Conservation (phyloP, 2,888 invertebrate genomes). For the Andrena bicolor region DNA sequence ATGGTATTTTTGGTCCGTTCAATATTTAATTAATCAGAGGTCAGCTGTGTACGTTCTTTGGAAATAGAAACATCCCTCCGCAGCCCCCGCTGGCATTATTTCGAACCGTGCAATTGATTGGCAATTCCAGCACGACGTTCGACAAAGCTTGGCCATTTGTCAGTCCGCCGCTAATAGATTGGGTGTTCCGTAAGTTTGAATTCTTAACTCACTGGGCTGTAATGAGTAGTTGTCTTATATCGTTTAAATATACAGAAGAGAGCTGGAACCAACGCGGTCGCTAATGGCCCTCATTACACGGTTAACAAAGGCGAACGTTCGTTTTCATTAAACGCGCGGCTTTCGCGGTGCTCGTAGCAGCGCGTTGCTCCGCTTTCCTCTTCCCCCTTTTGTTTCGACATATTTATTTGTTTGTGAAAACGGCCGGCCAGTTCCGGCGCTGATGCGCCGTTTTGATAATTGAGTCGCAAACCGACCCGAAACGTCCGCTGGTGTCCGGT, state of each 20-base stretch:
- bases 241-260: background rate
- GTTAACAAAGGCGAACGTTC: slow-evolving; percentile 25
- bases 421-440: background rate
- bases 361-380: background rate
- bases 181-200: slow-evolving; percentile 15
- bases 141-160: slow-evolving; percentile 13
- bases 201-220: background rate
- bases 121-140: slow-evolving; percentile 7
- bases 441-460: slow-evolving; percentile 35
- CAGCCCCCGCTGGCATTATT: background rate
- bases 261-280: background rate
- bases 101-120: background rate
- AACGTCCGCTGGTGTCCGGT: background rate
- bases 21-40: no score
- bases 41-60: background rate
- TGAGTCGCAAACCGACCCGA: slow-evolving; percentile 13
- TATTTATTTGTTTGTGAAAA: slow-evolving; percentile 17
- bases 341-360: slow-evolving; percentile 10
- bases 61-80: background rate
- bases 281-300: slow-evolving; percentile 13
- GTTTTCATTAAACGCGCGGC: slow-evolving; percentile 31
- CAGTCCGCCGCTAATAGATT: slow-evolving; percentile 1
- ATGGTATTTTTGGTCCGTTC: no score
- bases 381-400: background rate
- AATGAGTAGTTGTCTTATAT: slow-evolving; percentile 6